Percentiles rank a stretch among this genome's conserved stretches.
Evolutionary conservation across 2,888 invertebrate species (phyloP).

Genomic region (Leptinotarsa haldemani): DNA sequence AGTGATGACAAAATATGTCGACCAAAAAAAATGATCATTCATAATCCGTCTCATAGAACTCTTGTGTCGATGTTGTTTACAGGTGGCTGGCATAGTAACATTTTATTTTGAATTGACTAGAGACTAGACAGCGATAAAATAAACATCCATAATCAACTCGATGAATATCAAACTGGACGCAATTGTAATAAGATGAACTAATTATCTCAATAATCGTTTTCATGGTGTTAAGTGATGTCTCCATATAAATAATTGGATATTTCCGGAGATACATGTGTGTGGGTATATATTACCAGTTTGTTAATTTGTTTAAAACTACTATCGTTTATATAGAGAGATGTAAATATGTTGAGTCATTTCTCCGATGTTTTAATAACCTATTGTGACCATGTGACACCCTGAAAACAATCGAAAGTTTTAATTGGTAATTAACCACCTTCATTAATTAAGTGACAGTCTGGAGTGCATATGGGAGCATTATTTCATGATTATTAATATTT

Average conservation of each 20-base stretch:
- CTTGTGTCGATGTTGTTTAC: not conserved
- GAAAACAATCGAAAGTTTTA: conserved; percentile 48
- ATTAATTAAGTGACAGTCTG: conserved; percentile 41
- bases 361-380: conserved; percentile 28
- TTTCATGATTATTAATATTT: conserved; percentile 44
- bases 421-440: conserved; percentile 47
- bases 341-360: conserved; percentile 40
- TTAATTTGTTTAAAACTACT: conserved; percentile 51
- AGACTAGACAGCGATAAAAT: not conserved
- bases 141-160: conserved; percentile 19
- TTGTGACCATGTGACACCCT: conserved; percentile 35
- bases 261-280: conserved; percentile 53
- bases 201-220: conserved; percentile 44
- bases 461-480: conserved; percentile 46
- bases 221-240: conserved; percentile 58
- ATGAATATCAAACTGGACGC: conserved; percentile 31
- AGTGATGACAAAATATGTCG: too few relatives aligned
- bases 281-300: conserved; percentile 51
- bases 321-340: conserved; percentile 37
- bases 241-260: conserved; percentile 58
- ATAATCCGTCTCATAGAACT: not conserved
- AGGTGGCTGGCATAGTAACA: not conserved
- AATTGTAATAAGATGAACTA: conserved; percentile 50
- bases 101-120: not conserved
- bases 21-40: too few relatives aligned